Base-by-base conservation (phyloP, 1,140 invertebrate species). In the Musca vetustissima region DNA sequence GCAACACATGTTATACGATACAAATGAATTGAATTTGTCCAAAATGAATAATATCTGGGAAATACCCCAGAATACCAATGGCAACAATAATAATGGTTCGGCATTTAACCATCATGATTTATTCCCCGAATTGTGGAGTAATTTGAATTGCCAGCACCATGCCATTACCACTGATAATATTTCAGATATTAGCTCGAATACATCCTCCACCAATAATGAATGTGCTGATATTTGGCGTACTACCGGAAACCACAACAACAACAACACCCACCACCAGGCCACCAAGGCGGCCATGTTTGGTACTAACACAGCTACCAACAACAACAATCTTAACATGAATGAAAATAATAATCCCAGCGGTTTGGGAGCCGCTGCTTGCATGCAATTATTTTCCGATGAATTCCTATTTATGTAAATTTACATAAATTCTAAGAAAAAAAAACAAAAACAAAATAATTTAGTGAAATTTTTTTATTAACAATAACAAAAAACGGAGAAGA, bases 301-400 rank as follows among this genome's bases (percentile, higher is more conserved):
- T 70, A 57, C 67, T 67, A 66, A 64, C 74, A 36, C 55, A 70
- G 49, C 55, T 70, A 68, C 32, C 64, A 69, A n/a, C n/a, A n/a
- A n/a, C n/a, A n/a, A n/a, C n/a, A n/a, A 67, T 66, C 70, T 48
- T 68, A 66, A 50, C 24, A 7, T 64, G 17, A 75, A 47, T 59
- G 32, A 66, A 66, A 70, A 66, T 67, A 75, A 75, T 80, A n/a
- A n/a, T n/a, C n/a, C 79, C 79, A 11, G 80, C 24, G 36, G 55
- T n/a, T 74, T 72, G 13, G 77, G 73, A 77, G 21, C 82, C 83
- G 71, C 83, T 57, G 77, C 86, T 8, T 83, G 84, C 71, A 83
- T 87, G 75, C 86, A 87, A 75, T 83, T 88, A 64, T 87, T 88
- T 74, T 87, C 86, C 55, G 87, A 87, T 75, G 85, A 86, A 73